Percentiles rank a stretch among this genome's conserved stretches.
phyloP scores from a whole-genome alignment of 2,888 invertebrate genomes.

The Tachina fera region DNA sequence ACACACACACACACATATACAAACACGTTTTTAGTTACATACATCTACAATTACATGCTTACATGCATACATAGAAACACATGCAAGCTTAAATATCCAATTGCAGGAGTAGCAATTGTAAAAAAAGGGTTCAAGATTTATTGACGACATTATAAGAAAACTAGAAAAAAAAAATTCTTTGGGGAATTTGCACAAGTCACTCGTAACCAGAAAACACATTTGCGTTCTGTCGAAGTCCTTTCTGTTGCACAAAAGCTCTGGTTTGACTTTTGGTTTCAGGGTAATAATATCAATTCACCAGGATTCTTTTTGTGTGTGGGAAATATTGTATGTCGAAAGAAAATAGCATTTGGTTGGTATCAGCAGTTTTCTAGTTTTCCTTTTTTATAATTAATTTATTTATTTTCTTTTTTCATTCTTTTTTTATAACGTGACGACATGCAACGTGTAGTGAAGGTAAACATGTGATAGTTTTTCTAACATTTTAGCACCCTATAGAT shows the following conservation, averaged over 20 bases:
- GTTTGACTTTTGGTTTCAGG: constrained; percentile 55
- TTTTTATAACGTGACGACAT: constrained; percentile 83
- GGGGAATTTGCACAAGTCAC: constrained; percentile 63
- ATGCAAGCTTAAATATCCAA: neutral
- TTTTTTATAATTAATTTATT: constrained; percentile 32
- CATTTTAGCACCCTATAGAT: constrained; percentile 24
- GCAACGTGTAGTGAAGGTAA: constrained; percentile 76
- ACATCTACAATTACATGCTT: neutral
- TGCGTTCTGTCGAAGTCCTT: constrained; percentile 35
- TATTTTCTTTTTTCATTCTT: constrained; percentile 47
- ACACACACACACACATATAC: neutral
- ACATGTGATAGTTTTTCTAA: constrained; percentile 28
- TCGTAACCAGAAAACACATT: constrained; percentile 53
- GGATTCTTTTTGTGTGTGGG: constrained; percentile 37
- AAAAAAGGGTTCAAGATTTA: constrained; percentile 81
- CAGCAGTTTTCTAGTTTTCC: constrained; percentile 75
- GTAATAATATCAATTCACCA: constrained; percentile 24
- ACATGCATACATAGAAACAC: neutral
- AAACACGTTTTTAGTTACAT: neutral
- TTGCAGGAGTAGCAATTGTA: constrained; percentile 45
- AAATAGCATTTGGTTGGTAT: constrained; percentile 74
- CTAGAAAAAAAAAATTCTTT: constrained; percentile 42
- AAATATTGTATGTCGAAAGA: constrained; percentile 43
- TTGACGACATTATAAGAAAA: constrained; percentile 74
- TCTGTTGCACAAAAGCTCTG: constrained; percentile 30